Conservation (phyloP, 2,113 vertebrate genomes). For the Sisor rabdophorus region DNA sequence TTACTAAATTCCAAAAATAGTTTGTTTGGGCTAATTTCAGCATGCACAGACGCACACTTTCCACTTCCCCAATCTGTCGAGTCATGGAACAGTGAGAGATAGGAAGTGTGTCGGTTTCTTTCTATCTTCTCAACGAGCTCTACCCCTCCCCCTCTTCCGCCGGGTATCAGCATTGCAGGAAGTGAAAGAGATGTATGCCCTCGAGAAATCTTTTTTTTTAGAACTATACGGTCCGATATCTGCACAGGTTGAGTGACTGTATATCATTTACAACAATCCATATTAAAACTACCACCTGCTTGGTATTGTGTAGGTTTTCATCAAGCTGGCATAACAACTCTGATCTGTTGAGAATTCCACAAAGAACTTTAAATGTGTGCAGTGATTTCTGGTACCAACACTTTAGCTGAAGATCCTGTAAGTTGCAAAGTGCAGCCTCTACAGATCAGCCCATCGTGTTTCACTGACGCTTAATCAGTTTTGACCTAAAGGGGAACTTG, state of each 20-base stretch:
- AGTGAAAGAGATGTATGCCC: constrained; percentile 55
- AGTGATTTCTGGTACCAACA: too few species aligned
- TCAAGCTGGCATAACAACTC: too few species aligned
- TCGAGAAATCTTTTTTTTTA: constrained; percentile 55
- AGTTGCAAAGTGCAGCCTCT: too few species aligned
- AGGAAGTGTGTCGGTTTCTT: constrained; percentile 61
- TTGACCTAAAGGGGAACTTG: too few species aligned
- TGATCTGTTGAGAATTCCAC: too few species aligned
- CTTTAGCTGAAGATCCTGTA: too few species aligned
- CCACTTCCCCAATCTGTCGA: constrained; percentile 68
- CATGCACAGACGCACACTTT: constrained; percentile 54
- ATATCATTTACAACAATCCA: background rate
- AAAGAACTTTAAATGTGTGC: too few species aligned
- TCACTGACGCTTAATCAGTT: too few species aligned
- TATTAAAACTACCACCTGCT: too few species aligned
- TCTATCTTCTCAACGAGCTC: constrained; percentile 55
- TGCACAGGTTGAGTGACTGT: background rate
- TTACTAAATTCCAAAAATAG: constrained; percentile 68
- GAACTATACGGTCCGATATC: background rate
- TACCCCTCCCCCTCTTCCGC: constrained; percentile 28
- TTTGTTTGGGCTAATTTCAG: constrained; percentile 58
- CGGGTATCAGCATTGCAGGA: constrained; percentile 57
- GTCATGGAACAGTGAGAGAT: constrained; percentile 74
- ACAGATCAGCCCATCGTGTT: too few species aligned
- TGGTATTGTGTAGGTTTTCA: too few species aligned